phyloP scores from a whole-genome alignment of 2,888 invertebrate genomes.

The Gerris lacustris region DNA sequence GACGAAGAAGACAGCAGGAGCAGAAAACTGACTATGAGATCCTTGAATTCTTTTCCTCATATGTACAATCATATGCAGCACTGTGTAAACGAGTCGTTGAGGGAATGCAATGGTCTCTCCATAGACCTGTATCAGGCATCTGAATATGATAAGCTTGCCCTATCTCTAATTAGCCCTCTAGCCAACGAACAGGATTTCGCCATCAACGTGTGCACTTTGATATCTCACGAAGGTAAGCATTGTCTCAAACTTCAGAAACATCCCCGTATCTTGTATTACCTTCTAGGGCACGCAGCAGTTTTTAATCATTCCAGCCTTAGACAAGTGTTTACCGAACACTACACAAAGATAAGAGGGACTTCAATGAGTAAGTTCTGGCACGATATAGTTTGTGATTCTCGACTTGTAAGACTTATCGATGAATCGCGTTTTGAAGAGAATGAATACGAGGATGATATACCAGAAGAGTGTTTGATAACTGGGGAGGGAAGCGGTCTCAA shows the following conservation, averaged over 20 bases:
- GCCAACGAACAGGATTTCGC: constrained; percentile 99
- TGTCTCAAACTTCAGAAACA: constrained; percentile 72
- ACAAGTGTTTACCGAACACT: constrained; percentile 53
- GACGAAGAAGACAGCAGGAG: constrained; percentile 64
- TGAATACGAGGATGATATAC: constrained; percentile 14
- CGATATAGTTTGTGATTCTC: constrained; percentile 60
- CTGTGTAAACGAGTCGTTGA: constrained; percentile 50
- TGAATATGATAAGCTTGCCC: constrained; percentile 72
- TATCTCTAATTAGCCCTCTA: constrained; percentile 85
- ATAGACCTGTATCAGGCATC: constrained; percentile 53
- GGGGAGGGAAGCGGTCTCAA: constrained; percentile 32
- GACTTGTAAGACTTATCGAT: constrained; percentile 56
- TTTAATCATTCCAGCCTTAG: constrained; percentile 64
- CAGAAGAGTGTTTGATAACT: constrained; percentile 7
- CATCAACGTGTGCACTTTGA: constrained; percentile 87
- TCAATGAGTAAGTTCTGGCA: constrained; percentile 69
- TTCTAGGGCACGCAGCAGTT: constrained; percentile 88
- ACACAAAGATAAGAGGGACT: constrained; percentile 50
- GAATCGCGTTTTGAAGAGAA: constrained; percentile 46
- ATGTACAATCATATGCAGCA: constrained; percentile 67
- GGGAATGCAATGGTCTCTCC: constrained; percentile 54
- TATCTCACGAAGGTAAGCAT: constrained; percentile 88
- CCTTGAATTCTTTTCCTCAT: constrained; percentile 54
- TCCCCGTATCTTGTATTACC: constrained; percentile 73
- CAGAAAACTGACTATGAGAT: constrained; percentile 50